These are phyloP conservation scores for Coelopa frigida DNA, from an alignment of 1,140 invertebrate species.

Conservation along the genomic window DNA sequence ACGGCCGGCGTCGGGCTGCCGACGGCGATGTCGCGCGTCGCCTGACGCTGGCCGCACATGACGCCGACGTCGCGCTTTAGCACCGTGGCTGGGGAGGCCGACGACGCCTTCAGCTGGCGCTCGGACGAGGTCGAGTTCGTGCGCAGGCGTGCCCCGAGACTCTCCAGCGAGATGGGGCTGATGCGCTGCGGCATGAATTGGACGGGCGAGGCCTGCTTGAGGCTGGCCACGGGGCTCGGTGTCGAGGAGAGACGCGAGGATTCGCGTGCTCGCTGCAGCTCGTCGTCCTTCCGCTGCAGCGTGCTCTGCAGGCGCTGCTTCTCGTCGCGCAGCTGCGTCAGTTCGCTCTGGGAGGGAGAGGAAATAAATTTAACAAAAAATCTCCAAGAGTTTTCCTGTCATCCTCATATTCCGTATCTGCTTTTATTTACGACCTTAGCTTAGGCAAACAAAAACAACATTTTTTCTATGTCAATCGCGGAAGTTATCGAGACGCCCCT, in stretches of 20 bases:
- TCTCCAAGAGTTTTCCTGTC: no score
- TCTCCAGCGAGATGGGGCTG: slow-evolving; percentile 38
- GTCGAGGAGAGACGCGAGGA: slow-evolving; percentile 37
- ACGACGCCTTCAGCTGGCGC: slow-evolving; percentile 7
- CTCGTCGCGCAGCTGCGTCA: slow-evolving; percentile 66
- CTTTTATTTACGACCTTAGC: background rate
- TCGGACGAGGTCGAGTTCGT: slow-evolving; percentile 27
- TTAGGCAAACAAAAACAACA: no score
- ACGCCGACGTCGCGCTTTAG: slow-evolving; percentile 57
- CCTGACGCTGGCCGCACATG: slow-evolving; percentile 47
- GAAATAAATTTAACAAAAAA: background rate
- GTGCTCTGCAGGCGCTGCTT: slow-evolving; percentile 58
- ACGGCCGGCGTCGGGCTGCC: slow-evolving; percentile 15
- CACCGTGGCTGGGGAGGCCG: slow-evolving; percentile 16
- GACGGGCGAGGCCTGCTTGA: slow-evolving; percentile 26
- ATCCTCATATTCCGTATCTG: no score
- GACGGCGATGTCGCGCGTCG: slow-evolving; percentile 29
- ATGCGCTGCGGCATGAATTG: slow-evolving; percentile 40
- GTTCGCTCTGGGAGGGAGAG: slow-evolving; percentile 51
- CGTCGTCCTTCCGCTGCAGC: slow-evolving; percentile 50
- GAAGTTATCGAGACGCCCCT: no score
- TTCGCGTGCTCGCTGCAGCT: slow-evolving; percentile 43
- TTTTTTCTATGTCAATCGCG: no score
- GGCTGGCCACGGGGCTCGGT: slow-evolving; percentile 23
- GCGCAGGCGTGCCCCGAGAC: slow-evolving; percentile 31